Evolutionary conservation across 2,113 vertebrate species (phyloP).

Genomic region (Nothobranchius kuhntae): DNA sequence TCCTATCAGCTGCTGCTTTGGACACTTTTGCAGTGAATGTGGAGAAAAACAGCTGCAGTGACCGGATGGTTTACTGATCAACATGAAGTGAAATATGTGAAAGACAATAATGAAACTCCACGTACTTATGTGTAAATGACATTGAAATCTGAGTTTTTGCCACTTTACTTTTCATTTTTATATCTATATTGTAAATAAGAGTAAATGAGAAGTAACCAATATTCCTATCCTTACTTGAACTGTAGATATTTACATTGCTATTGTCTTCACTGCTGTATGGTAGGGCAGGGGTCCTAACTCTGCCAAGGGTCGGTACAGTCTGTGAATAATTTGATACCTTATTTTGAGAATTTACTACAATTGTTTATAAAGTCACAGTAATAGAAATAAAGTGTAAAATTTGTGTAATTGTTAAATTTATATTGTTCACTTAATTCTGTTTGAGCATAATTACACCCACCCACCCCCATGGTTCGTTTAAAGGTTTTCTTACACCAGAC

Average conservation of each 20-base stretch:
- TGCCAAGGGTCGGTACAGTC: too few species aligned
- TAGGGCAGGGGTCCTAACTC: too few species aligned
- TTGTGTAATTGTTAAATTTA: too few species aligned
- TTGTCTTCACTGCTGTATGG: neutral
- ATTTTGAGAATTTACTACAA: too few species aligned
- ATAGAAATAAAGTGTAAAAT: too few species aligned
- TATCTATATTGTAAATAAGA: neutral
- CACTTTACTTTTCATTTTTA: slow-evolving; percentile 2
- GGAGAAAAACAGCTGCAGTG: slow-evolving; percentile 50
- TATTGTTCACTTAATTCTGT: too few species aligned
- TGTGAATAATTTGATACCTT: too few species aligned
- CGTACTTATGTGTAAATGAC: slow-evolving; percentile 11
- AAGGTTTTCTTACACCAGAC: too few species aligned
- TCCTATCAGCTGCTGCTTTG: slow-evolving; percentile 15
- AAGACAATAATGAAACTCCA: neutral
- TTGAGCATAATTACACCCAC: too few species aligned
- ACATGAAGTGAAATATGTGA: slow-evolving; percentile 33
- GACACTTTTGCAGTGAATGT: slow-evolving; percentile 2
- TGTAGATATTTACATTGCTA: neutral
- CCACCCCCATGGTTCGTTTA: too few species aligned
- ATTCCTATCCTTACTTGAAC: slow-evolving; percentile 10
- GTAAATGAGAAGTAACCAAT: neutral
- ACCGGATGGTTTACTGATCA: slow-evolving; percentile 48
- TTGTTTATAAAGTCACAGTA: too few species aligned
- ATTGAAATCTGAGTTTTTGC: slow-evolving; percentile 4